Evolutionary conservation across 2,113 vertebrate species (phyloP), one percentile per base, ranked within the genome.

Genomic region (Steatornis caripensis): DNA sequence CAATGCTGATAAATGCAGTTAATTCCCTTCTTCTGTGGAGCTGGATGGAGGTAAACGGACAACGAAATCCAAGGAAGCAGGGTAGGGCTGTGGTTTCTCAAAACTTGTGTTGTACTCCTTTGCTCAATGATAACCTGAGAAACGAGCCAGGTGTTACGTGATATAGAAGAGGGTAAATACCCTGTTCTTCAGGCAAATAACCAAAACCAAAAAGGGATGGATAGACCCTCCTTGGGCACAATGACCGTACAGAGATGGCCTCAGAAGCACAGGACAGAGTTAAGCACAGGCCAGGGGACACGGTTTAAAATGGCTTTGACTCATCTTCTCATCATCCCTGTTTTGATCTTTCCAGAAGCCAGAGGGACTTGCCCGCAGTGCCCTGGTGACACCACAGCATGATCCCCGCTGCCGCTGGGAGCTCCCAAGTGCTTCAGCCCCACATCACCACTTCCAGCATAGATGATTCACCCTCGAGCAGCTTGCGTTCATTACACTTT

Each of bases 341-440:
- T 68, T 71, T 74, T 85, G 32, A 90, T 12, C 34, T 48, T 74
- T 80, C 34, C 62, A 96, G 45, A 86, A 72, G 45, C 20, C 53
- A 30, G 12, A 60, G 15, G 16, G 9, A 12, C 10, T 76, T 55
- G 39, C 15, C 26, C 4, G 3, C 20, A 27, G 29, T 75, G 20
- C 13, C 15, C 14, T 0, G 1, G 27, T 66, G 51, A 76, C 32
- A 68, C 2, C 3, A 3, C 62, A 58, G 57, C 45, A 46, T 18
- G 16, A 60, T 37, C 5, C 53, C 8, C 0, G 0, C n/a, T 9
- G 11, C 0, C 0, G 1, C 11, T 3, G 2, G 12, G 41, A n/a
- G 20, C 45, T 84, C 20, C 32, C 0, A 2, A 1, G 0, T 2
- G 0, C 65, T 92, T 45, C 37, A 74, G 27, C 27, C 22, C 39